These are phyloP conservation scores for Antitype chi DNA, from an alignment of 2,888 invertebrate genomes.

Conservation along the genomic window DNA sequence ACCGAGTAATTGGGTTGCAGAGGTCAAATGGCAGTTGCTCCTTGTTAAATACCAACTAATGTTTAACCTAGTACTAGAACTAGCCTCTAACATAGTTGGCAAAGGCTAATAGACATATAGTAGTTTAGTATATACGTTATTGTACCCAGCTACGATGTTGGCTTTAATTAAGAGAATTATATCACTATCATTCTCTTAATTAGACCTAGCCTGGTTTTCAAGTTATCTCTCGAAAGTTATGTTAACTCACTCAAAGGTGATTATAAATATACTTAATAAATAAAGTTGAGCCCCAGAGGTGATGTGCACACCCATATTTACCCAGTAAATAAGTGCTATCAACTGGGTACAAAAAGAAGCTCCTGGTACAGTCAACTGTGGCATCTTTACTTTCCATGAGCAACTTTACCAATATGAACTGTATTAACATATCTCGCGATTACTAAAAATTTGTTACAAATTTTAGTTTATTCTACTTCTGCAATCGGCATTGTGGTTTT, in stretches of 20 bases:
- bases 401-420: too few species aligned
- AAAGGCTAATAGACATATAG: neutral
- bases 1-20: conserved; percentile 4
- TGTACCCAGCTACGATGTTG: neutral
- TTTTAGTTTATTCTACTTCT: too few species aligned
- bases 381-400: too few species aligned
- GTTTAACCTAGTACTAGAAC: neutral
- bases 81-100: neutral
- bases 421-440: too few species aligned
- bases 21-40: neutral
- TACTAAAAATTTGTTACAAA: too few species aligned
- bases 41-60: conserved; percentile 9
- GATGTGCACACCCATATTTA: neutral
- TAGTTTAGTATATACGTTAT: neutral
- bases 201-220: neutral
- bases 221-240: too few species aligned
- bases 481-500: too few species aligned
- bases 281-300: neutral
- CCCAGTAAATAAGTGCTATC: too few species aligned
- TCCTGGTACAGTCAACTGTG: too few species aligned
- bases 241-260: too few species aligned
- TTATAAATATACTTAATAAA: too few species aligned
- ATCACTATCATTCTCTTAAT: neutral
- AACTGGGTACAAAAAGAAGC: too few species aligned
- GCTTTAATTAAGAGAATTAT: neutral